A percentile compares a stretch with the other conserved stretches of the same genome.
Conservation (phyloP, 2,888 invertebrate species). For the Dexiosoma caninum region DNA sequence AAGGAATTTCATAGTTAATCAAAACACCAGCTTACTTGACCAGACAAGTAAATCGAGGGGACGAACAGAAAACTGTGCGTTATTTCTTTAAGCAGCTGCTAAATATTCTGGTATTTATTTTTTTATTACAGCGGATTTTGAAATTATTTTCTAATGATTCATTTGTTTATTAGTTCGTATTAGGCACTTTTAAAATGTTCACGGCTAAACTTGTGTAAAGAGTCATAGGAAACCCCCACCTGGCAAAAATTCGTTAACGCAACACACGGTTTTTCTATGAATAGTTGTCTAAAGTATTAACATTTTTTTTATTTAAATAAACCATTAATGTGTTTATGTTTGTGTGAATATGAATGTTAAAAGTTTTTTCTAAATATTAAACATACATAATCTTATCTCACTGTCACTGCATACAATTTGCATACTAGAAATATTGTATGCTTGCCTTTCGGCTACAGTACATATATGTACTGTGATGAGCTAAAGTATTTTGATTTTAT, state of each 20-base stretch:
- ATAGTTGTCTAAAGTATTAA: conserved; percentile 48
- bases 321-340: conserved; percentile 3
- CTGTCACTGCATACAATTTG: conserved; percentile 58
- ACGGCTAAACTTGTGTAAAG: conserved; percentile 32
- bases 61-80: background rate
- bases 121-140: conserved; percentile 52
- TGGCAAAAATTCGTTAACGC: background rate
- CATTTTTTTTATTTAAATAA: conserved; percentile 36
- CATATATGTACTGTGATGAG: background rate
- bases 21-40: no score
- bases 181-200: conserved; percentile 26
- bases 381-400: conserved; percentile 53
- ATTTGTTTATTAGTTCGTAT: conserved; percentile 11
- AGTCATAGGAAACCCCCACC: conserved; percentile 60
- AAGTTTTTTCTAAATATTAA: conserved; percentile 28
- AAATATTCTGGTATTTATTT: conserved; percentile 40
- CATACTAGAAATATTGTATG: conserved; percentile 26
- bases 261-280: conserved; percentile 7
- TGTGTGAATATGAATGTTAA: conserved; percentile 1
- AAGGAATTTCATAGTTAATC: conserved; percentile 10
- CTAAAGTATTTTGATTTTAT: background rate
- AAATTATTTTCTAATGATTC: conserved; percentile 56
- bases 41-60: background rate
- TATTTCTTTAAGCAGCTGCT: conserved; percentile 22
- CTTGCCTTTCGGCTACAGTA: background rate